Evolutionary conservation across 2,113 vertebrate genomes (phyloP).

Genomic region (Ceyx melanurus): DNA sequence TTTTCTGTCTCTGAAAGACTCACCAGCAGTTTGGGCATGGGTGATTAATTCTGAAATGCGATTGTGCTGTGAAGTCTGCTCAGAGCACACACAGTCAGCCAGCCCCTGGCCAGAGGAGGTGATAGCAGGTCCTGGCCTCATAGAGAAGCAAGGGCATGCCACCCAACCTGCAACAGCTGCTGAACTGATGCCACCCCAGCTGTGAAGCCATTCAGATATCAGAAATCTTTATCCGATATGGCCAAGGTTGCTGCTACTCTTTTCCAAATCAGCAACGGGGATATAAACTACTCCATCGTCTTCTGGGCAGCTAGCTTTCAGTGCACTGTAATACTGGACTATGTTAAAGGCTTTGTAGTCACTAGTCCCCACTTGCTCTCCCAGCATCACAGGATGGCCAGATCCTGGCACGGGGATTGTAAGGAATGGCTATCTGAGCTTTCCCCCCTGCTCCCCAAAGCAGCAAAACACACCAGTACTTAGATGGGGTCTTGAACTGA

Average conservation of each 20-base stretch:
- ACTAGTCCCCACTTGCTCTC: neutral
- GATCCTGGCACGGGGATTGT: neutral
- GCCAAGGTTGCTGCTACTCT: neutral
- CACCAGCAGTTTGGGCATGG: neutral
- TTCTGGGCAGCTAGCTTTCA: neutral
- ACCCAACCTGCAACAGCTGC: accelerated
- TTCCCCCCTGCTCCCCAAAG: neutral
- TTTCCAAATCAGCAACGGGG: neutral
- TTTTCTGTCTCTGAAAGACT: conserved; percentile 51
- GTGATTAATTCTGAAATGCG: conserved; percentile 58
- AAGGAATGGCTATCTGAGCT: neutral
- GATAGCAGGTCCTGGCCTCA: neutral
- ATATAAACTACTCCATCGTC: neutral
- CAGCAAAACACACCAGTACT: neutral
- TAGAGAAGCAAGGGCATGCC: neutral
- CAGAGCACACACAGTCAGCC: neutral
- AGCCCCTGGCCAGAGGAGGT: neutral
- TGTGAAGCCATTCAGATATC: neutral
- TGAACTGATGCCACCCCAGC: neutral
- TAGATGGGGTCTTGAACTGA: neutral
- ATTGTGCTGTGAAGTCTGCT: conserved; percentile 8
- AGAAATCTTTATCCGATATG: neutral
- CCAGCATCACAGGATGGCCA: neutral
- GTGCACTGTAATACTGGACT: neutral
- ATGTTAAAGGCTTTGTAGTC: neutral